Evolutionary conservation across 2,888 invertebrate species (phyloP).

Genomic region (Ceriagrion tenellum): DNA sequence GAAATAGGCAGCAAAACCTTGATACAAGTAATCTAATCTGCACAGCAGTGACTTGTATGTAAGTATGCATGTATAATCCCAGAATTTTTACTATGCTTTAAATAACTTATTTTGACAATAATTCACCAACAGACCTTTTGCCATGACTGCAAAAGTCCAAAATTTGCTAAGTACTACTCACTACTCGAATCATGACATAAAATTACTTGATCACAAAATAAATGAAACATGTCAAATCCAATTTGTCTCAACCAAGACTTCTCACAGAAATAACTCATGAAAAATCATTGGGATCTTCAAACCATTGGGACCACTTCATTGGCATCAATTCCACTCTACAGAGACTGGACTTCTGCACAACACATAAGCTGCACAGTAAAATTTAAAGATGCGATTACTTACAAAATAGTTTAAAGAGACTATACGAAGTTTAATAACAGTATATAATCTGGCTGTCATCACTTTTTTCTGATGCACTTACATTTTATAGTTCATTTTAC

Average conservation of each 20-base stretch:
- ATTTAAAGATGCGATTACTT: neutral
- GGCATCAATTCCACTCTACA: neutral
- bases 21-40: too few relatives aligned
- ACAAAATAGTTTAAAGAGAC: slow-evolving; percentile 1
- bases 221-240: neutral
- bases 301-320: neutral
- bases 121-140: neutral
- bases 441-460: neutral
- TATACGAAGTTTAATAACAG: slow-evolving; percentile 14
- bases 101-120: neutral
- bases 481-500: neutral
- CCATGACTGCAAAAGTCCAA: neutral
- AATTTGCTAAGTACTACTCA: neutral
- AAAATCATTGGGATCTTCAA: neutral
- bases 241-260: neutral
- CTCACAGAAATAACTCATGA: neutral
- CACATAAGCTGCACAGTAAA: slow-evolving; percentile 15
- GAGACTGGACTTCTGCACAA: slow-evolving; percentile 22
- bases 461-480: neutral
- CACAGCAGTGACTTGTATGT: neutral
- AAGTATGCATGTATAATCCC: neutral
- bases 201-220: neutral
- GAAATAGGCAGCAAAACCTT: neutral
- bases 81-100: neutral
- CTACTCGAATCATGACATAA: neutral